Conservation (phyloP, 2,797 vertebrate genomes). For the Molossus alvarezi region DNA sequence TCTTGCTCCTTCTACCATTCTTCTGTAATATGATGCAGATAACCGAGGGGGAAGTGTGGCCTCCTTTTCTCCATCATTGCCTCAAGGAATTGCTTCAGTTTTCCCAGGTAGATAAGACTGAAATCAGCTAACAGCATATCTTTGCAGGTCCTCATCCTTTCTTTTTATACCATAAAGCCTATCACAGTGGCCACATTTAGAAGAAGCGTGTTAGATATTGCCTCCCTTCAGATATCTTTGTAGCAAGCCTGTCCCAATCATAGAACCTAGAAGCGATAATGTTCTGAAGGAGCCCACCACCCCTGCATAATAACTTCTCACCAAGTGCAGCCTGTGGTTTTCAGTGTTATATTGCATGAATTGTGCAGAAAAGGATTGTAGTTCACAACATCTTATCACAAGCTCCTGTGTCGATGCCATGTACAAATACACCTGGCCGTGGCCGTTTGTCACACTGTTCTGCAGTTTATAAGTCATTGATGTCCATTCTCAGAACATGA, state of each 20-base stretch:
- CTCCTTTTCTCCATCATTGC: background rate
- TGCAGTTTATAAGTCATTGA: slow-evolving; percentile 85
- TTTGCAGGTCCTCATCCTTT: background rate
- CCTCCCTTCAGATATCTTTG: background rate
- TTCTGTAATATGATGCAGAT: background rate
- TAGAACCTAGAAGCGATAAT: background rate
- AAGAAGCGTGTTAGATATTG: background rate
- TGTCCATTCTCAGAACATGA: slow-evolving; percentile 84
- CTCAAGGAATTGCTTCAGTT: background rate
- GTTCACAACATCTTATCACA: slow-evolving; percentile 85
- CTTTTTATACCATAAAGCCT: background rate
- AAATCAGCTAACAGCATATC: background rate
- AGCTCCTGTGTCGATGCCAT: slow-evolving; percentile 77
- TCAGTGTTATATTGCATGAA: background rate
- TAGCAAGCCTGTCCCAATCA: background rate
- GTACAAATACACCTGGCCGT: slow-evolving; percentile 86
- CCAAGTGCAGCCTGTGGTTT: background rate
- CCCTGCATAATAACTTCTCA: background rate
- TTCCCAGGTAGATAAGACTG: background rate
- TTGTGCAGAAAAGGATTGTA: slow-evolving; percentile 79
- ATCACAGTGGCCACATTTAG: background rate
- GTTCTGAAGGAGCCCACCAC: background rate
- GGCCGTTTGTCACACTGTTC: slow-evolving; percentile 84
- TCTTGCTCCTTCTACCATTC: background rate
- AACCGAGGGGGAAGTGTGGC: background rate